phyloP scores from a whole-genome alignment of 2,113 vertebrate species.

The Pollimyrus isidori region DNA sequence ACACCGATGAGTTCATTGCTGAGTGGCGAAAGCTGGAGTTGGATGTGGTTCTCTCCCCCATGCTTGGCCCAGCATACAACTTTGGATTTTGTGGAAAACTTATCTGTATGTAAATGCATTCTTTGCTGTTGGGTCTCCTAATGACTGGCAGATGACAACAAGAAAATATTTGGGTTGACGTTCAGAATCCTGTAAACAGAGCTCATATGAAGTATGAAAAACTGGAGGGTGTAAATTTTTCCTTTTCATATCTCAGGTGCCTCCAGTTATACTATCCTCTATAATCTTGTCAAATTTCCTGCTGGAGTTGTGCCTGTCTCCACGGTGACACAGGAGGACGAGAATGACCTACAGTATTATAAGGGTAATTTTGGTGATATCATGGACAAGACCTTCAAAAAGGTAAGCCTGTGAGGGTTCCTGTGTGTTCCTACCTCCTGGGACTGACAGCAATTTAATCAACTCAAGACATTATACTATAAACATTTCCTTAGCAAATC shows the following conservation, averaged over 20 bases:
- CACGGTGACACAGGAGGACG: conserved; percentile 66
- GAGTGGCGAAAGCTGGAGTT: conserved; percentile 68
- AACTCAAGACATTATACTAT: not conserved
- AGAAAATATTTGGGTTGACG: not conserved
- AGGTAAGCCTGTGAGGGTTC: conserved; percentile 66
- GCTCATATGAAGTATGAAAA: not conserved
- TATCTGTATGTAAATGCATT: conserved; percentile 47
- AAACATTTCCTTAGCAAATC: not conserved
- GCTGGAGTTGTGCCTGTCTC: conserved; percentile 75
- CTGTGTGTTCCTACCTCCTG: not conserved
- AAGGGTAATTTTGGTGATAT: conserved; percentile 62
- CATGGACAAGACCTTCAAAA: conserved; percentile 61
- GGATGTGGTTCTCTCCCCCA: conserved; percentile 80
- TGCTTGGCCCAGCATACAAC: conserved; percentile 74
- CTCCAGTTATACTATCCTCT: conserved; percentile 57
- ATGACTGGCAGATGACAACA: not conserved
- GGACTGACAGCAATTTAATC: not conserved
- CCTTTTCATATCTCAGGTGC: conserved; percentile 43
- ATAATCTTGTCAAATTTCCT: conserved; percentile 77
- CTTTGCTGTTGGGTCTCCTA: not conserved
- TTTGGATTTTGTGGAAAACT: conserved; percentile 50
- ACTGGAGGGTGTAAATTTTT: not conserved
- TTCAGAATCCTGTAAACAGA: not conserved
- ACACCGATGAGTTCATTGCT: conserved; percentile 60
- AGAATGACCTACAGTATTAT: conserved; percentile 65